Conservation (phyloP, 2,797 vertebrate species). For the Aplochiton taeniatus region DNA sequence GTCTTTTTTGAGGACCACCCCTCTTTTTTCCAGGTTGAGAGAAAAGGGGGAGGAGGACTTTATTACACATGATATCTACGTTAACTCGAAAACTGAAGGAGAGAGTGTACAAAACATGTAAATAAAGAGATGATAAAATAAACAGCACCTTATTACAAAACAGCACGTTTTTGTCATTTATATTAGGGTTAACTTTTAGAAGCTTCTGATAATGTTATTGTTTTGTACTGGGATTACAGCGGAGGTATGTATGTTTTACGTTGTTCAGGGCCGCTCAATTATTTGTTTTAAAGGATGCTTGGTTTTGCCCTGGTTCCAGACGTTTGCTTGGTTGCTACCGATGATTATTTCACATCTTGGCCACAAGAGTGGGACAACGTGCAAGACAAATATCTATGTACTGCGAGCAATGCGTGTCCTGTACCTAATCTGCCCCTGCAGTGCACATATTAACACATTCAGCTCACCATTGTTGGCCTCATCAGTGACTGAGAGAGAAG, state of each 20-base stretch:
- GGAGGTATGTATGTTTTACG: too few species aligned
- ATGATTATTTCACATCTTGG: slow-evolving; percentile 5
- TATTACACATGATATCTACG: slow-evolving; percentile 61
- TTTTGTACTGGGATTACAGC: too few species aligned
- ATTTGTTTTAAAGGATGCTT: too few species aligned
- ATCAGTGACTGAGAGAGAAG: too few species aligned
- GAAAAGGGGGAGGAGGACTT: slow-evolving; percentile 38
- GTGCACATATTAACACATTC: too few species aligned
- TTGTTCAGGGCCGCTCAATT: too few species aligned
- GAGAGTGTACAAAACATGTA: slow-evolving; percentile 63
- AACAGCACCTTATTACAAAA: slow-evolving; percentile 76
- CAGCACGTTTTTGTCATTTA: slow-evolving; percentile 22
- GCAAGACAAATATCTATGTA: background rate
- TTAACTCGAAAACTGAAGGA: slow-evolving; percentile 46
- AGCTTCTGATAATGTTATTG: too few species aligned
- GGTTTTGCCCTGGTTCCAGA: too few species aligned
- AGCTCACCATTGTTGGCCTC: too few species aligned
- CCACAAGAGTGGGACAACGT: slow-evolving; percentile 16
- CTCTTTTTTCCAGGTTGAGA: slow-evolving; percentile 37
- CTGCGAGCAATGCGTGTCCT: background rate
- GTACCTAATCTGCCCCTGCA: too few species aligned
- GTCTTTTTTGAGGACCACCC: background rate
- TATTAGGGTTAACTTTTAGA: background rate
- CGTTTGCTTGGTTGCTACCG: background rate
- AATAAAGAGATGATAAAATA: slow-evolving; percentile 71